Percentiles rank a stretch among this genome's conserved stretches.
These are phyloP conservation scores for Tyrophagus putrescentiae DNA, from an alignment of 1,140 invertebrate genomes.

Conservation along the genomic window DNA sequence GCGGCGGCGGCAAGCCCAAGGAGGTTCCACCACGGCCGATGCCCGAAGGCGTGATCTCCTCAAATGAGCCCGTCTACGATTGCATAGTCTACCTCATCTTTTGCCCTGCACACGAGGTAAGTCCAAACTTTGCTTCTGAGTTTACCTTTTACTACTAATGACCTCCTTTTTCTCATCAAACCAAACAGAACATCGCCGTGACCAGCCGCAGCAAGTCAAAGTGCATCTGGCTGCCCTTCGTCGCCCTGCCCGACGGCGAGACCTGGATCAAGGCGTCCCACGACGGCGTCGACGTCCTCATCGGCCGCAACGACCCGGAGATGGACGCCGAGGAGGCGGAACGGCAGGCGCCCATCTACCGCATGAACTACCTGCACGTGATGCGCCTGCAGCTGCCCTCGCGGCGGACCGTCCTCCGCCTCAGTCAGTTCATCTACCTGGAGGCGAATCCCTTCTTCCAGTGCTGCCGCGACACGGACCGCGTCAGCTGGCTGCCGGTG, in stretches of 20 bases:
- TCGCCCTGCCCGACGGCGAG: neutral
- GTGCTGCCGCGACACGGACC: neutral
- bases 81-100: neutral
- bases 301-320: neutral
- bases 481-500: neutral
- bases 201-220: neutral
- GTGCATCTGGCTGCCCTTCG: neutral
- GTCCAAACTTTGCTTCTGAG: too few species aligned
- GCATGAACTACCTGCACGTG: neutral
- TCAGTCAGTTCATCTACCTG: neutral
- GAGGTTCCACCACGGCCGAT: too few species aligned
- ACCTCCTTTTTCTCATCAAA: too few species aligned
- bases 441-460: neutral
- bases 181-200: neutral
- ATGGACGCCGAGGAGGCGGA: neutral
- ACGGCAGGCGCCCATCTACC: neutral
- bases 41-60: neutral
- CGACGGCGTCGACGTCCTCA: neutral
- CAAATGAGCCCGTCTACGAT: neutral
- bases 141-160: too few species aligned
- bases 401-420: neutral
- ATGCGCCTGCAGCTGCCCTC: neutral
- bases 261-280: neutral
- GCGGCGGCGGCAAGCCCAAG: neutral
- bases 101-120: neutral